Conservation (phyloP, 2,113 vertebrate genomes). For the Scopus umbretta region DNA sequence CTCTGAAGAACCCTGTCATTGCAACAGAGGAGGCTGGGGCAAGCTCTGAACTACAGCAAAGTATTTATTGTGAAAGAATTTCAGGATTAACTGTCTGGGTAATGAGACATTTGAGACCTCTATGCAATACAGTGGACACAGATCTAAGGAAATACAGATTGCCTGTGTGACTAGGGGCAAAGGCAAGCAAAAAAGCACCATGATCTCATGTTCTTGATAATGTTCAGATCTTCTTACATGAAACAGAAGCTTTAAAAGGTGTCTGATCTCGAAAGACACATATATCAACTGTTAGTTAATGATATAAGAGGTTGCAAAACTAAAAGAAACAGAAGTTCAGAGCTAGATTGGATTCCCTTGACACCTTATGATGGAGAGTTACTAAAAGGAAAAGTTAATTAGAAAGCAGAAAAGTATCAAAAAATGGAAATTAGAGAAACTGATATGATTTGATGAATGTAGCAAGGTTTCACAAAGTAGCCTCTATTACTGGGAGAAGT, state of each 20-base stretch:
- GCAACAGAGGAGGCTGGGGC: background rate
- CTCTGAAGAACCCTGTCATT: background rate
- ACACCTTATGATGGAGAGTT: background rate
- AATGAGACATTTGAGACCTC: background rate
- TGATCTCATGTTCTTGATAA: background rate
- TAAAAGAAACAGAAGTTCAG: constrained; percentile 19
- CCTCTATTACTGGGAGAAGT: background rate
- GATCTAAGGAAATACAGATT: constrained; percentile 7
- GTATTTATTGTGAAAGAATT: background rate
- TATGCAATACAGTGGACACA: background rate
- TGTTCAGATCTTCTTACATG: background rate
- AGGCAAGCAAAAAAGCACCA: background rate
- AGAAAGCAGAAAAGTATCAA: constrained; percentile 15
- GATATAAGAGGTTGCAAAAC: background rate
- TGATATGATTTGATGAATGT: background rate
- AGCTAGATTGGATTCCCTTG: background rate
- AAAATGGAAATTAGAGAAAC: constrained; percentile 1
- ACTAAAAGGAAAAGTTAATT: constrained; percentile 38
- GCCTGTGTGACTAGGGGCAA: background rate
- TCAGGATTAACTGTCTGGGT: background rate
- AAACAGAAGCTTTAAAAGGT: background rate
- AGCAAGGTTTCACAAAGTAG: background rate
- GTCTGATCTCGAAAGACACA: constrained; percentile 17
- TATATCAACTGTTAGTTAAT: constrained; percentile 36
- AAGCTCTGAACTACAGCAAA: background rate